Conservation (phyloP, 2,797 vertebrate genomes). For the Furcifer pardalis region DNA sequence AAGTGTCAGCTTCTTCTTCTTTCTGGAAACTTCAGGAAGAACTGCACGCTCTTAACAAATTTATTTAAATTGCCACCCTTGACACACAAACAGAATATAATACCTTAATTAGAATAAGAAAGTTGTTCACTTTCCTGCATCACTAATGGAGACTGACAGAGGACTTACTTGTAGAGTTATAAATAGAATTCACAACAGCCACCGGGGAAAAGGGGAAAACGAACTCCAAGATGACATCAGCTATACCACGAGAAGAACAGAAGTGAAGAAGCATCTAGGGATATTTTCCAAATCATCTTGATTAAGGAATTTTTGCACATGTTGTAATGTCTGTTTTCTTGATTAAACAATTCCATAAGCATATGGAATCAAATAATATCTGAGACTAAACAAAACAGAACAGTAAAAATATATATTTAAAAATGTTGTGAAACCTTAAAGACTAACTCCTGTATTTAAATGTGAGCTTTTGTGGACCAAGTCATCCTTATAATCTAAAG, state of each 20-base stretch:
- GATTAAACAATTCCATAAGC: background rate
- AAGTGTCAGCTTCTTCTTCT: constrained; percentile 35
- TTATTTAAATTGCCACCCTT: background rate
- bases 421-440: too few relatives aligned
- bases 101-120: constrained; percentile 27
- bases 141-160: constrained; percentile 18
- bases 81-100: constrained; percentile 9
- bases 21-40: constrained; percentile 49
- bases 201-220: too few relatives aligned
- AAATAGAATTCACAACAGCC: background rate
- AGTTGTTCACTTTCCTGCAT: background rate
- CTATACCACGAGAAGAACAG: background rate
- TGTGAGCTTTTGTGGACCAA: too few relatives aligned
- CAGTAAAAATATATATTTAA: too few relatives aligned
- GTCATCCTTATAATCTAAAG: background rate
- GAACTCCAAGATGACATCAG: background rate
- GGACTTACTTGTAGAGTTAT: background rate
- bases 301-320: background rate
- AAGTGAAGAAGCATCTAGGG: background rate
- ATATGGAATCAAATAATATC: background rate
- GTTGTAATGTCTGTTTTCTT: background rate
- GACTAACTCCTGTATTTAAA: too few relatives aligned
- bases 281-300: background rate
- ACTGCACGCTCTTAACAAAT: constrained; percentile 6
- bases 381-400: too few relatives aligned